Percentiles rank a stretch among this genome's conserved stretches.
These are phyloP conservation scores for Camelus bactrianus DNA, from an alignment of 2,113 vertebrate species.

Conservation along the genomic window DNA sequence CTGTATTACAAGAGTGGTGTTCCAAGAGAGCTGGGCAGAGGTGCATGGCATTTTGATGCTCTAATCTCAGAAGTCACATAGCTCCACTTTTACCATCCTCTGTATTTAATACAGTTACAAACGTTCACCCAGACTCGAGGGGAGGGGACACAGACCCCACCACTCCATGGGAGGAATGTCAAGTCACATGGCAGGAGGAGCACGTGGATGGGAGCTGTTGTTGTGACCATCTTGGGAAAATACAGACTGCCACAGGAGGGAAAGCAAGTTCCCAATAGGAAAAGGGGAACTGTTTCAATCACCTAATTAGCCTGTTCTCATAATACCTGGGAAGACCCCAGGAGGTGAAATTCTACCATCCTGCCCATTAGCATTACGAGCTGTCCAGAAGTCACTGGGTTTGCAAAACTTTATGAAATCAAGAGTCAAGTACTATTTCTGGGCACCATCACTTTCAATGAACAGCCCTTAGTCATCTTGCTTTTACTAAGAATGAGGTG, in stretches of 20 bases:
- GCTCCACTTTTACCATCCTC: not conserved
- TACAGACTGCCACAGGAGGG: not conserved
- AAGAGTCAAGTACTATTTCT: not conserved
- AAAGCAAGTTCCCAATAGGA: not conserved
- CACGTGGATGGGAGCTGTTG: not conserved
- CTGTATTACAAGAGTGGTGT: not conserved
- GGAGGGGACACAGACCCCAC: not conserved
- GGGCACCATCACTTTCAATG: not conserved
- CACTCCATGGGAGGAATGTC: not conserved
- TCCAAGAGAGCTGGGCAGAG: not conserved
- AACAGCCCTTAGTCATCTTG: not conserved
- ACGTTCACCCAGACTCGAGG: not conserved
- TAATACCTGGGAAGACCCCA: not conserved
- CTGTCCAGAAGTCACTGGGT: not conserved
- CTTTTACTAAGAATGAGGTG: constrained; percentile 30
- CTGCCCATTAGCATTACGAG: not conserved
- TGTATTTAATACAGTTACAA: not conserved
- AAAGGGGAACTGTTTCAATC: not conserved
- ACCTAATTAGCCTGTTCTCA: not conserved
- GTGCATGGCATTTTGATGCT: not conserved
- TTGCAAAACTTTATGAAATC: not conserved
- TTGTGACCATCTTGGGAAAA: not conserved
- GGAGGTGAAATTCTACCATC: not conserved
- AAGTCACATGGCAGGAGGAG: not conserved
- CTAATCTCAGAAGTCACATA: not conserved